Conservation (phyloP, 2,797 vertebrate species). For the Leptatherina wallacei region DNA sequence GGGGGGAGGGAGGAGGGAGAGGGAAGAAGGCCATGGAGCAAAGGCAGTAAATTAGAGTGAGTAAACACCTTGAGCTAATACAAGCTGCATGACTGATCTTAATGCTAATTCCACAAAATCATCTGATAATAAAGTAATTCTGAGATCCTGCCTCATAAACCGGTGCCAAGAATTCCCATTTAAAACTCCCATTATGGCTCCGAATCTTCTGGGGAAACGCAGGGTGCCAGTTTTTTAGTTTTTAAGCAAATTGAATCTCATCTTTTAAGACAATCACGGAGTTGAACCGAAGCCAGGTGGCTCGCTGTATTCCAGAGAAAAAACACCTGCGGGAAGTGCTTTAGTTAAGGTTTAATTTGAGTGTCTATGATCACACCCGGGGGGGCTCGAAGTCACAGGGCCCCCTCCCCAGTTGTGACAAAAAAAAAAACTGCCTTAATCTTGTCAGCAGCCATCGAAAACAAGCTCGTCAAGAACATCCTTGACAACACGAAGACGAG, state of each 20-base stretch:
- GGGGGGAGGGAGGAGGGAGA: background rate
- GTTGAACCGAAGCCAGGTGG: conserved; percentile 65
- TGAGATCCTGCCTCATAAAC: conserved; percentile 15
- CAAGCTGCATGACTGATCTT: conserved; percentile 25
- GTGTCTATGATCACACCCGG: conserved; percentile 66
- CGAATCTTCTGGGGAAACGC: conserved; percentile 32
- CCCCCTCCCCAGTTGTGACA: conserved; percentile 6
- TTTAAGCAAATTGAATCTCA: conserved; percentile 59
- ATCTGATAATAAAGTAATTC: conserved; percentile 38
- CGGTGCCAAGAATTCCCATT: conserved; percentile 42
- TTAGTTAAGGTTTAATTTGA: conserved; percentile 77
- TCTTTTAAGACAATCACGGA: conserved; percentile 53
- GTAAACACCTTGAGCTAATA: conserved; percentile 34
- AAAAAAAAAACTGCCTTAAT: conserved; percentile 64
- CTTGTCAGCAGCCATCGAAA: conserved; percentile 68
- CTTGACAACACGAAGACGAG: conserved; percentile 48
- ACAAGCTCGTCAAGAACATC: conserved; percentile 51
- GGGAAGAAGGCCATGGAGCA: conserved; percentile 14
- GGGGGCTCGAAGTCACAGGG: conserved; percentile 44
- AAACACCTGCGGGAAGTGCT: conserved; percentile 75
- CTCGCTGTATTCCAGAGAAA: conserved; percentile 53
- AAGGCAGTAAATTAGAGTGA: conserved; percentile 47
- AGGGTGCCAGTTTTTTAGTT: conserved; percentile 45
- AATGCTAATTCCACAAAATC: conserved; percentile 17
- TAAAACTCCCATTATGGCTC: conserved; percentile 35